Conservation (phyloP, 2,797 vertebrate species). For the Tapera naevia region DNA sequence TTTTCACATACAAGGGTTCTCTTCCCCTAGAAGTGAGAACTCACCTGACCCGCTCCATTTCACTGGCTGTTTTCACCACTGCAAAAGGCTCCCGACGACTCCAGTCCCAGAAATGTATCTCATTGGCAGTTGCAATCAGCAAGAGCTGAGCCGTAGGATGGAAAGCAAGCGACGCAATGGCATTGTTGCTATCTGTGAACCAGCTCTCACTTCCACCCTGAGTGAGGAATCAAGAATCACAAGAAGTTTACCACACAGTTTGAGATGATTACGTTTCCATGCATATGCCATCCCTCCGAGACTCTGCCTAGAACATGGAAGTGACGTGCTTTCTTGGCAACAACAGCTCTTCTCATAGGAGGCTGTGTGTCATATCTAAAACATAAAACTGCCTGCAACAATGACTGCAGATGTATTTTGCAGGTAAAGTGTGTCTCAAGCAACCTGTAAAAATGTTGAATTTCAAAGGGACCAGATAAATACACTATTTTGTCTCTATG, state of each 20-base stretch:
- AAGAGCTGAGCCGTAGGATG: constrained; percentile 98
- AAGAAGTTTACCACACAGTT: not conserved
- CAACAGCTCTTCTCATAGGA: not conserved
- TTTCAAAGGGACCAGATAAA: not conserved
- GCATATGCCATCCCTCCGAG: not conserved
- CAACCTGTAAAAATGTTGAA: not conserved
- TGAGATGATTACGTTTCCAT: not conserved
- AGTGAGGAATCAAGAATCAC: constrained; percentile 48
- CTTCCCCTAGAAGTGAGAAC: not conserved
- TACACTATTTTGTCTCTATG: not conserved
- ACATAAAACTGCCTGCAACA: not conserved
- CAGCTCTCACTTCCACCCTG: constrained; percentile 99
- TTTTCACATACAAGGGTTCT: not conserved
- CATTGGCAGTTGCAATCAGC: constrained; percentile 96
- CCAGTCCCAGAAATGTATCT: constrained; percentile 99
- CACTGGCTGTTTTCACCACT: constrained; percentile 95
- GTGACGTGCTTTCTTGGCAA: not conserved
- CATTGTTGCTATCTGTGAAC: constrained; percentile 98
- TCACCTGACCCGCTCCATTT: constrained; percentile 95
- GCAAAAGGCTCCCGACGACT: constrained; percentile 97
- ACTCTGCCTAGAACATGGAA: not conserved
- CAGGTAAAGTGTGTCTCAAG: not conserved
- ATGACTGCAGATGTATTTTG: not conserved
- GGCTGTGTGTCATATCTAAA: not conserved
- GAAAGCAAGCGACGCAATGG: constrained; percentile 96